Evolutionary conservation across 2,113 vertebrate species (phyloP), one percentile per base, ranked within the genome.

Genomic region (Xyrauchen texanus): DNA sequence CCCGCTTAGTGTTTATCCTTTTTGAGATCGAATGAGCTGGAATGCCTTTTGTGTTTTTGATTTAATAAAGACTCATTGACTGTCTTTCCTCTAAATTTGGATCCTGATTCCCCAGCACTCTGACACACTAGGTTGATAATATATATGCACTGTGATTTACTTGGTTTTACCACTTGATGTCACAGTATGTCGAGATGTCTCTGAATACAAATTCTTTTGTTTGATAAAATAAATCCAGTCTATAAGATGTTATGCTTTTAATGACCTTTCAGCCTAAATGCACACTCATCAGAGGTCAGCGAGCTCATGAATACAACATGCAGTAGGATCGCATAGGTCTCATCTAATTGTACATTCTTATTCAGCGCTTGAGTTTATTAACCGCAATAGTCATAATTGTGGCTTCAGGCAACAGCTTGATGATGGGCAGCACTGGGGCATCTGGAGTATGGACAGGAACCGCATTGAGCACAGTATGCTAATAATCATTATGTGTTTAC

Each of bases 321-420:
- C 85, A 89, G 67, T 10, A 34, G 90, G 90, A 88, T 82, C 74
- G 78, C 81, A 87, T 78, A 46, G 82, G 88, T 91, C 89, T 85
- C 66, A 55, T 90, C 85, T 89, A 91, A 89, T 92, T 88, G 86
- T 82, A 89, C 79, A 58, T 79, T 61, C 79, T 70, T 62, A 85
- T 88, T 87, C 76, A 84, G 82, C 85, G 57, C 82, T 80, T 85
- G 85, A 89, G 88, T 87, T 84, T 83, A 88, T 88, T 77, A 88
- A 82, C 86, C 87, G 90, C 87, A 88, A 83, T 85, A 85, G 82
- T 87, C 85, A 83, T 91, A 90, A 90, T 88, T 89, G 88, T 88
- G 81, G 87, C 89, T 87, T 68, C 11, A 3, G 87, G 90, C 88
- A 80, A 7, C 49, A 58, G 78, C 49, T 85, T 88, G 88, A 87